These are phyloP conservation scores for Branchinecta lynchi DNA, from an alignment of 1,140 invertebrate species.

Conservation along the genomic window DNA sequence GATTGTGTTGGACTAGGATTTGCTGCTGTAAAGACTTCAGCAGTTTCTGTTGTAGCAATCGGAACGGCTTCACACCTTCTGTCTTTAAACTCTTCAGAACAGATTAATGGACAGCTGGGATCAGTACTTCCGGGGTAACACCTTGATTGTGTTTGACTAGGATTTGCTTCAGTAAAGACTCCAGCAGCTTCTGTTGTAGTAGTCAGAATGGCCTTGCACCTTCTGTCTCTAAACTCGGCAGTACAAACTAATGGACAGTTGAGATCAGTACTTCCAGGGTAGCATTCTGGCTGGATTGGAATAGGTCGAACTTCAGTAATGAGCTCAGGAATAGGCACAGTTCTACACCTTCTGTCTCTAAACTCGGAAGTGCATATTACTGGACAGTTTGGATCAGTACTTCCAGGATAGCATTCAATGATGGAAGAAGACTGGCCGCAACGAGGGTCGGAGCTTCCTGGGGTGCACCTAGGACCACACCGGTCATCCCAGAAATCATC, in stretches of 20 bases:
- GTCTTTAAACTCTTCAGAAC: background rate
- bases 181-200: background rate
- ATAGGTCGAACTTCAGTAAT: background rate
- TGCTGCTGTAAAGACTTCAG: background rate
- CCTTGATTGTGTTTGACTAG: background rate
- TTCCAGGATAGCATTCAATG: conserved; percentile 27
- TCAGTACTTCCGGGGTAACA: conserved; percentile 20
- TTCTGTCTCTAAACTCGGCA: background rate
- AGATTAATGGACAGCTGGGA: conserved; percentile 16
- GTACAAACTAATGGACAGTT: conserved; percentile 12
- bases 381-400: conserved; percentile 29
- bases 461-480: background rate
- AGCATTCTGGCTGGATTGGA: conserved; percentile 17
- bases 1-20: background rate
- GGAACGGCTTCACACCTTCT: background rate
- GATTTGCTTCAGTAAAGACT: background rate
- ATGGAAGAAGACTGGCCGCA: background rate
- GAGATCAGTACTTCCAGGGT: conserved; percentile 19
- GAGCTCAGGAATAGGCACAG: background rate
- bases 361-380: background rate
- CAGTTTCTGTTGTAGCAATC: background rate
- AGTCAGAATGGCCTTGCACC: background rate
- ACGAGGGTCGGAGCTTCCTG: background rate
- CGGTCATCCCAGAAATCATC: background rate
- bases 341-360: background rate